Evolutionary conservation across 1,140 invertebrate genomes (phyloP).

Genomic region (Drosophila asahinai): DNA sequence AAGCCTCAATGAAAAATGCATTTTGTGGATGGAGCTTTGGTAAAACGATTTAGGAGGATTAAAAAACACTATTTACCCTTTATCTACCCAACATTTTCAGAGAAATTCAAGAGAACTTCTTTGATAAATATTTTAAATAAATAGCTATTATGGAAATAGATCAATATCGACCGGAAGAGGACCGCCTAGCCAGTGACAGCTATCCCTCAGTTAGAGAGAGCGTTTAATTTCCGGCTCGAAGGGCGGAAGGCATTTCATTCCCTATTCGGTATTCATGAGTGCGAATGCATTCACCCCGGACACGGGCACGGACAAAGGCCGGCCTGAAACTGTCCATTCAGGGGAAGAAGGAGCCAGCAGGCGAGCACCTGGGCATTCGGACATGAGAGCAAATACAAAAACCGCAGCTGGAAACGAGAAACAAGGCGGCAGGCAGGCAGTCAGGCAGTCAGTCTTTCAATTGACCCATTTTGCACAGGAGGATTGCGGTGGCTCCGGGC

Average conservation of each 20-base stretch:
- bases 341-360: no score
- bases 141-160: neutral
- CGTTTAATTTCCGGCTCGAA: slow-evolving; percentile 24
- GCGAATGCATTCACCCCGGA: slow-evolving; percentile 43
- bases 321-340: slow-evolving; percentile 20
- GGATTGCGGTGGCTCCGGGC: slow-evolving; percentile 11
- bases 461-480: slow-evolving; percentile 63
- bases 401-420: slow-evolving; percentile 17
- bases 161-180: neutral
- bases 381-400: slow-evolving; percentile 15
- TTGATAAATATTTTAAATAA: neutral
- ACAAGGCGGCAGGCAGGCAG: slow-evolving; percentile 8
- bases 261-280: slow-evolving; percentile 35
- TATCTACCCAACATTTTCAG: neutral
- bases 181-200: neutral
- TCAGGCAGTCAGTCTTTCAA: slow-evolving; percentile 38
- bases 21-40: no score
- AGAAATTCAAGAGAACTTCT: no score
- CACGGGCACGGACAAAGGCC: slow-evolving; percentile 11
- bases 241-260: slow-evolving; percentile 22
- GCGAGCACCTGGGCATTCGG: slow-evolving; percentile 5
- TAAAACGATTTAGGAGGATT: neutral
- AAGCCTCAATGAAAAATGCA: no score
- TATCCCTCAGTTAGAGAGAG: slow-evolving; percentile 1
- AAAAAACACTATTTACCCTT: no score